phyloP scores from a whole-genome alignment of 2,888 invertebrate genomes.

The Catocala fraxini region DNA sequence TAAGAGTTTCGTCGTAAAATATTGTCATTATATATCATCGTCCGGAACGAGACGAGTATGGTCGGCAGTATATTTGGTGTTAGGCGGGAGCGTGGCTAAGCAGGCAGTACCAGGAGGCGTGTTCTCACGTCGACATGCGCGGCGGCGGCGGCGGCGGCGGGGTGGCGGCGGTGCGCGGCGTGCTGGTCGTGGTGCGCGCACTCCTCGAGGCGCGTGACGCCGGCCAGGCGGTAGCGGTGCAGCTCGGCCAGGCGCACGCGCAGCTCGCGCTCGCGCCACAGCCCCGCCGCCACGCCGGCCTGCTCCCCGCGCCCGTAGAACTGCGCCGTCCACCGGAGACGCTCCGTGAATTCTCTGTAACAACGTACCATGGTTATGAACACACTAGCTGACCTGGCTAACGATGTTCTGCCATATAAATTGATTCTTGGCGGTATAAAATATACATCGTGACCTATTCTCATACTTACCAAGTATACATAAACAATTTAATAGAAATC shows the following conservation, averaged over 20 bases:
- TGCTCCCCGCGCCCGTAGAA: constrained; percentile 96
- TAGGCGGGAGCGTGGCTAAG: background rate
- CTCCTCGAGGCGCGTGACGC: constrained; percentile 94
- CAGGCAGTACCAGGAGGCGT: constrained; percentile 59
- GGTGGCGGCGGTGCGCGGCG: constrained; percentile 88
- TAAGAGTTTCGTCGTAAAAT: no score
- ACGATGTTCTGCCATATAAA: no score
- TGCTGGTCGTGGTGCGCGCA: constrained; percentile 96
- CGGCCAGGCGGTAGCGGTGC: constrained; percentile 93
- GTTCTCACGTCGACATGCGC: constrained; percentile 86
- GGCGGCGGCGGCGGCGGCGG: constrained; percentile 70
- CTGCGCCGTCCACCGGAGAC: constrained; percentile 94
- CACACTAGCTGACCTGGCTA: no score
- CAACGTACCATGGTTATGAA: no score
- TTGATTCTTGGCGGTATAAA: no score
- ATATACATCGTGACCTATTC: no score
- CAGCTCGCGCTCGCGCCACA: constrained; percentile 95
- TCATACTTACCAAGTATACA: no score
- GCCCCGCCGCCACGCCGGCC: constrained; percentile 91
- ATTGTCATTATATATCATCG: no score
- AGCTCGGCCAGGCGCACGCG: constrained; percentile 94
- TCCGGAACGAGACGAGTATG: background rate
- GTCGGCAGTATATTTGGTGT: constrained; percentile 1
- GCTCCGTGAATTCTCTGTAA: constrained; percentile 92
- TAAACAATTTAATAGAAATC: no score